Evolutionary conservation across 30 jellyfish, hydroid and myxozoan species (phyloP).

Genomic region (Hydra vulgaris): DNA sequence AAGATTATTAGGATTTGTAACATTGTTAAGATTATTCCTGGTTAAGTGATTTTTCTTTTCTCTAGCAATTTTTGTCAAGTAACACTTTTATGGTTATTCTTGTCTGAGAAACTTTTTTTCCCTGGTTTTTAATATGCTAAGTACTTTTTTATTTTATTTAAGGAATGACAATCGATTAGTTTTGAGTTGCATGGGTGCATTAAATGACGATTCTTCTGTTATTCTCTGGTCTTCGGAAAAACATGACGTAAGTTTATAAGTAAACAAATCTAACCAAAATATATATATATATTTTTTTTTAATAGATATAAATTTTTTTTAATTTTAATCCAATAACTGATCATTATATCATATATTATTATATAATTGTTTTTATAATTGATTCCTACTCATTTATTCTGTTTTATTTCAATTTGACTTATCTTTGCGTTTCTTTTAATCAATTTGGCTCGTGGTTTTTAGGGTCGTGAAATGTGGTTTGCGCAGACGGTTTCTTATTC

Average conservation of each 20-base stretch:
- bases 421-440: neutral
- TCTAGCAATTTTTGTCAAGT: too few species aligned
- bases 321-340: too few species aligned
- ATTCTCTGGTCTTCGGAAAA: constrained; percentile 84
- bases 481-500: constrained; percentile 71
- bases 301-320: neutral
- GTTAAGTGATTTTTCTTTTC: too few species aligned
- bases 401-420: neutral
- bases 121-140: too few species aligned
- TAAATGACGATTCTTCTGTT: constrained; percentile 66
- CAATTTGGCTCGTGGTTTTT: neutral
- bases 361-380: neutral
- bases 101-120: too few species aligned
- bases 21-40: too few species aligned
- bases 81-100: too few species aligned
- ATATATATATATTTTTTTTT: neutral
- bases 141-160: neutral
- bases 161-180: constrained; percentile 60
- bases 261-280: neutral
- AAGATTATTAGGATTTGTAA: too few species aligned
- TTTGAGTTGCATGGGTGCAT: constrained; percentile 80
- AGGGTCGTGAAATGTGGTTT: constrained; percentile 96
- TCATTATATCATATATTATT: neutral
- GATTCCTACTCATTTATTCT: neutral
- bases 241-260: constrained; percentile 48